A percentile compares a stretch with the other conserved stretches of the same genome.
Conservation (phyloP, 2,888 invertebrate genomes). For the Hypsopygia costalis region DNA sequence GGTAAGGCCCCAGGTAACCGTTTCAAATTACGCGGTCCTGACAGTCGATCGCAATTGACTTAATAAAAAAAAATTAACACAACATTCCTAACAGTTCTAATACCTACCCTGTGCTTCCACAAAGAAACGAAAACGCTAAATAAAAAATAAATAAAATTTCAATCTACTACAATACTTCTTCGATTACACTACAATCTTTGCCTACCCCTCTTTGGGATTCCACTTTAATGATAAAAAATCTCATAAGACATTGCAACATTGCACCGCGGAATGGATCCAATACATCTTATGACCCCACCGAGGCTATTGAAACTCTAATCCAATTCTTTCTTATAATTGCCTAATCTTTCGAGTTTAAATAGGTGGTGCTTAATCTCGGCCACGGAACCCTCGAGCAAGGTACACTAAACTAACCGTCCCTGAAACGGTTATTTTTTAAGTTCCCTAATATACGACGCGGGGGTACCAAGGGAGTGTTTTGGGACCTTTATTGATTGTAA, state of each 20-base stretch:
- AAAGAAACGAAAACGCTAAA: no score
- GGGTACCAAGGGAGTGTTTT: slow-evolving; percentile 52
- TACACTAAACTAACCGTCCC: slow-evolving; percentile 52
- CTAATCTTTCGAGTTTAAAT: slow-evolving; percentile 62
- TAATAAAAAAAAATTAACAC: no score
- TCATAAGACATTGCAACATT: slow-evolving; percentile 12
- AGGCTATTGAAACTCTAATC: slow-evolving; percentile 33
- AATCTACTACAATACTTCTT: no score
- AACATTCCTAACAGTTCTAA: no score
- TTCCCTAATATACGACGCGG: slow-evolving; percentile 44
- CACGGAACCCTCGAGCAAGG: slow-evolving; percentile 32
- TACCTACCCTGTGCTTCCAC: no score
- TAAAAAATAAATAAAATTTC: no score
- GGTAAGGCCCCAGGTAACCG: no score
- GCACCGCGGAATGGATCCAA: slow-evolving; percentile 4
- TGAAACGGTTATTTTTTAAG: slow-evolving; percentile 70
- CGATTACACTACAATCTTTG: no score
- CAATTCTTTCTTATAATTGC: slow-evolving; percentile 63
- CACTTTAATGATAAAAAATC: neutral
- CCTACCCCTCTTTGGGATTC: no score
- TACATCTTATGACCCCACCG: slow-evolving; percentile 18
- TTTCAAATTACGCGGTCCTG: no score
- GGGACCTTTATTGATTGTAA: slow-evolving; percentile 68
- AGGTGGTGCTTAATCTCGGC: slow-evolving; percentile 46
- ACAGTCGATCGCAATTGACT: no score